A percentile compares a stretch with the other conserved stretches of the same genome.
Conservation (phyloP, 1,140 invertebrate genomes). For the Pseudomyrmex pallidus region DNA sequence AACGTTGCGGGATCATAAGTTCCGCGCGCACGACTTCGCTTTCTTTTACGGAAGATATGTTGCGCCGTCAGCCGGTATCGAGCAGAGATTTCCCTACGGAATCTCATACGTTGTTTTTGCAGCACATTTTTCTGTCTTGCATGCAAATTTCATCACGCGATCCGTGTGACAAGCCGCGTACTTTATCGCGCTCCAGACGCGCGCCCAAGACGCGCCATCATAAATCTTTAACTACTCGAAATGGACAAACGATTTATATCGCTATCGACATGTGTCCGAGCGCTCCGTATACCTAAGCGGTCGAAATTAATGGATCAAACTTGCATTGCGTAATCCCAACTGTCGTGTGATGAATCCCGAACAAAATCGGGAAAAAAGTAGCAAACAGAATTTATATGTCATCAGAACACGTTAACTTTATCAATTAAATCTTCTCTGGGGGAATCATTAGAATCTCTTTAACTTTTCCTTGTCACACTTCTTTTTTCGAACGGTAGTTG, state of each 20-base stretch:
- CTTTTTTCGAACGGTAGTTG: too few species aligned
- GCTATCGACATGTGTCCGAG: slow-evolving; percentile 31
- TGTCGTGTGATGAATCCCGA: slow-evolving; percentile 12
- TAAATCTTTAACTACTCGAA: slow-evolving; percentile 24
- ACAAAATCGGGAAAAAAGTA: not conserved
- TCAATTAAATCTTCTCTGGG: not conserved
- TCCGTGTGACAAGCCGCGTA: slow-evolving; percentile 9
- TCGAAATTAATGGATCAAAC: slow-evolving; percentile 46
- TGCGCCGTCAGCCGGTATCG: slow-evolving; percentile 41
- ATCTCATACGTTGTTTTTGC: slow-evolving; percentile 35
- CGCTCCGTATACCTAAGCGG: slow-evolving; percentile 11
- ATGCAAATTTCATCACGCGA: slow-evolving; percentile 50
- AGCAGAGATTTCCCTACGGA: slow-evolving; percentile 51
- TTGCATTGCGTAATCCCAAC: slow-evolving; percentile 23
- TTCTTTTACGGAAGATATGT: slow-evolving; percentile 39
- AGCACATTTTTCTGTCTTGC: slow-evolving; percentile 25
- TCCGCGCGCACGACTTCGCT: not conserved
- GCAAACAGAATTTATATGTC: slow-evolving; percentile 10
- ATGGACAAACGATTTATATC: slow-evolving; percentile 51
- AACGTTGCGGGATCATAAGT: slow-evolving; percentile 12
- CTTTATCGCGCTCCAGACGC: slow-evolving; percentile 28
- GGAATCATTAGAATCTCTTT: not conserved
- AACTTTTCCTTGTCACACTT: too few species aligned
- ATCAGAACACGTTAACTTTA: not conserved
- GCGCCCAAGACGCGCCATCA: slow-evolving; percentile 4